Conservation (phyloP, 2,888 invertebrate species). For the Protonemura montana region DNA sequence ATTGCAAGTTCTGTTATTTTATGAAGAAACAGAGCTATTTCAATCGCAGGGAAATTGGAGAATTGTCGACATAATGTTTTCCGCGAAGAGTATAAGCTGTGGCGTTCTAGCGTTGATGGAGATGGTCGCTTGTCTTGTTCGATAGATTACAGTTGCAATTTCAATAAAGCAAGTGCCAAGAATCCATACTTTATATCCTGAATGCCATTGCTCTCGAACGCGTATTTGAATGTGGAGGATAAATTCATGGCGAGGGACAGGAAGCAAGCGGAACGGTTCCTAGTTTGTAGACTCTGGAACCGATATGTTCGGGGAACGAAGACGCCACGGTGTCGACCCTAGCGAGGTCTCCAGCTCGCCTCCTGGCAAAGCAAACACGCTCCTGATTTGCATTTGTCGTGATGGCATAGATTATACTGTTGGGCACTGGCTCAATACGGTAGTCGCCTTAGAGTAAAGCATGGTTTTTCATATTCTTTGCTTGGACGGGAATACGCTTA, state of each 20-base stretch:
- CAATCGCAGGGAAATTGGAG: neutral
- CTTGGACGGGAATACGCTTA: too few species aligned
- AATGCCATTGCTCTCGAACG: constrained; percentile 18
- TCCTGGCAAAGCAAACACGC: neutral
- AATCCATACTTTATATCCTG: constrained; percentile 26
- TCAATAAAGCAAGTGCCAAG: constrained; percentile 45
- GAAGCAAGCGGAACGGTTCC: neutral
- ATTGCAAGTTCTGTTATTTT: too few species aligned
- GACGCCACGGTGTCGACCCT: neutral
- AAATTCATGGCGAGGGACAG: constrained; percentile 18
- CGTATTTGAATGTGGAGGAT: constrained; percentile 36
- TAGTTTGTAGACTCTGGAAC: neutral
- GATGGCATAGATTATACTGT: neutral
- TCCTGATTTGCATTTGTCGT: neutral
- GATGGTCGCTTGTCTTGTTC: constrained; percentile 31
- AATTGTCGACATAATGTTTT: neutral
- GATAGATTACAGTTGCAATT: constrained; percentile 43
- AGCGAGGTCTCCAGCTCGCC: neutral
- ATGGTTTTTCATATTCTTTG: too few species aligned
- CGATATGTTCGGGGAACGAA: neutral
- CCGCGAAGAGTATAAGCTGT: neutral
- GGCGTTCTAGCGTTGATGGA: constrained; percentile 16
- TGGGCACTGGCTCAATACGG: too few species aligned
- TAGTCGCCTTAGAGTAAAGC: too few species aligned
- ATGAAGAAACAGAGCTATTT: neutral